Evolutionary conservation across 1,140 invertebrate genomes (phyloP), one percentile per base, ranked within the genome.

Genomic region (Tribolium castaneum): DNA sequence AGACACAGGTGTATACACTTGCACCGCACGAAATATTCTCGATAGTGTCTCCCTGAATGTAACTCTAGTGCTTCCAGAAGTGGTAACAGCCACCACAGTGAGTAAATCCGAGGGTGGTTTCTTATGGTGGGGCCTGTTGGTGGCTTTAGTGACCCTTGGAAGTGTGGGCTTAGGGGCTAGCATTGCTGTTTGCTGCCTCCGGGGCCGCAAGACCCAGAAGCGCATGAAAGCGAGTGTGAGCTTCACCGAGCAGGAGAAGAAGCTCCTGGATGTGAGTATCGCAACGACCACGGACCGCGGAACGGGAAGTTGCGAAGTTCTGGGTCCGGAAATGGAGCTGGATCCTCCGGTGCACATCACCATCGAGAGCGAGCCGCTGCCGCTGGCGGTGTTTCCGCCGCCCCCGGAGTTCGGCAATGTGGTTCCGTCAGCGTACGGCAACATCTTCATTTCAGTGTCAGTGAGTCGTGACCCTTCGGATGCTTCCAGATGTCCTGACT

Each of bases 201-300:
- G 90, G 77, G 89, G 90, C 4, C 86, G 87, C 39, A 82, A 84
- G 0, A 88, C 90, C 54, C 87, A 90, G 89, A 14, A 92, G 92
- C 25, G 25, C 77, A 87, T 93, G 12, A 92, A 93, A 84, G 90
- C 91, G 0, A 95, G 93, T 83, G 89, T 92, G 35, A 95, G 93
- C 84, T 95, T 94, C 83, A 94, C 91, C 13, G 94, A 96, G 73
- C 94, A 95, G 86, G 94, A 96, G 82, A 96, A 96, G 86, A 93
- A 94, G 80, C 86, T 95, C 4, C 88, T 96, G 25, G 94, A 95
- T 82, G 90, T 93, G 12, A 93, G 92, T 66, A 93, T 95, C 12
- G 94, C 93, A 1, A 94, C 94, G 0, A 93, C 93, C 6, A 93
- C 93, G 2, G 93, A 93, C 77, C 90, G 94, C 12, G 89, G 87